phyloP scores from a whole-genome alignment of 2,797 vertebrate genomes.

The Poecilia picta region DNA sequence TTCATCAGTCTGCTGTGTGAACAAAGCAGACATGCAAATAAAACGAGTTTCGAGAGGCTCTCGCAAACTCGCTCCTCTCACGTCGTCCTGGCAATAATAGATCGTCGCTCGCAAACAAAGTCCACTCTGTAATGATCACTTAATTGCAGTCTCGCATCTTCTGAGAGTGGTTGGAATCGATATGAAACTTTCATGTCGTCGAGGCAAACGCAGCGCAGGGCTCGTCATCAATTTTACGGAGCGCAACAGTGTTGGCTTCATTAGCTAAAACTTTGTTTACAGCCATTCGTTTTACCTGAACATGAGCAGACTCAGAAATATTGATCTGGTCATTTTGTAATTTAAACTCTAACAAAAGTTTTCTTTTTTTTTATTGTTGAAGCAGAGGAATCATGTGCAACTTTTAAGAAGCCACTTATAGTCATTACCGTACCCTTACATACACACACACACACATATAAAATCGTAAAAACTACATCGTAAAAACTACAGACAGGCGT shows the following conservation, averaged over 20 bases:
- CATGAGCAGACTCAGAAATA: constrained; percentile 51
- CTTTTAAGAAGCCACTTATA: constrained; percentile 51
- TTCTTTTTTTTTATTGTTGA: constrained; percentile 41
- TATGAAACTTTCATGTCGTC: constrained; percentile 46
- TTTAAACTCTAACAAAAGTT: constrained; percentile 35
- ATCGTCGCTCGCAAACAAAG: constrained; percentile 20
- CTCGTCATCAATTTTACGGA: constrained; percentile 49
- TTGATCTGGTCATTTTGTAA: constrained; percentile 60
- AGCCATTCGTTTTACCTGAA: constrained; percentile 53
- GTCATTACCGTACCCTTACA: constrained; percentile 50
- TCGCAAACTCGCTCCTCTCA: constrained; percentile 42
- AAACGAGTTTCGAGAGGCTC: constrained; percentile 25
- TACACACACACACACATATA: too few relatives aligned
- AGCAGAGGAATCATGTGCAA: constrained; percentile 33
- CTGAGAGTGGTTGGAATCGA: constrained; percentile 41
- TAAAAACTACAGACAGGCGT: constrained; percentile 29
- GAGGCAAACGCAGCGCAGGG: constrained; percentile 37
- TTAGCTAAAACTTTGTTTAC: constrained; percentile 62
- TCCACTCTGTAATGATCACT: neutral
- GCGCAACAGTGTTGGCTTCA: constrained; percentile 29
- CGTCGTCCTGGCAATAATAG: constrained; percentile 42
- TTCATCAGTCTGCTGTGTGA: constrained; percentile 54
- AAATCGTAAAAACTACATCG: too few relatives aligned
- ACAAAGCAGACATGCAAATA: constrained; percentile 31
- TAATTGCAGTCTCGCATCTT: constrained; percentile 30